phyloP scores from a whole-genome alignment of 2,113 vertebrate species.

The Potamarius usumacintae region DNA sequence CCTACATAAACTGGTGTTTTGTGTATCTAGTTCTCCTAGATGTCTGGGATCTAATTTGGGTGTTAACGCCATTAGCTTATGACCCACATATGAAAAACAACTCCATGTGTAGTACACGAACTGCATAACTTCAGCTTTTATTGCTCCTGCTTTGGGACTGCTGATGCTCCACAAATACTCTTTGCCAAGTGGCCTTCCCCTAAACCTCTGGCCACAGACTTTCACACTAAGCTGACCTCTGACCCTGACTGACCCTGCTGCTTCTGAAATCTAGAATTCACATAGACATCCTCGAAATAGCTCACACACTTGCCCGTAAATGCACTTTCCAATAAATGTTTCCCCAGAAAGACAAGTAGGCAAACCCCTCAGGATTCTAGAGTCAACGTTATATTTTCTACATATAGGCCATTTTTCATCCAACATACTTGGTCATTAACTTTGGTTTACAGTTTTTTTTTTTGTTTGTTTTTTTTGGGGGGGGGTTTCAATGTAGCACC shows the following conservation, averaged over 20 bases:
- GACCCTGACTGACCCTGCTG: constrained; percentile 9
- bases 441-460: not conserved
- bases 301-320: constrained; percentile 8
- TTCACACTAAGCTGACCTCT: constrained; percentile 15
- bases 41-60: not conserved
- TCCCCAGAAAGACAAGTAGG: no score
- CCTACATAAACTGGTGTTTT: no score
- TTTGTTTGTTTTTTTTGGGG: no score
- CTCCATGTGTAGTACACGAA: not conserved
- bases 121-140: not conserved
- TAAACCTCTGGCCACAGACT: constrained; percentile 39
- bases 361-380: no score
- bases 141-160: not conserved
- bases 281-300: constrained; percentile 25
- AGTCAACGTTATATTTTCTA: not conserved
- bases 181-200: constrained; percentile 34
- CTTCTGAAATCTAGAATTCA: constrained; percentile 41
- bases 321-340: not conserved
- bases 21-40: no score
- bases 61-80: not conserved
- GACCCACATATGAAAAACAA: no score
- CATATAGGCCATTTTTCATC: not conserved
- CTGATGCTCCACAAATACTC: constrained; percentile 41
- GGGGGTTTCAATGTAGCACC: no score
- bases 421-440: not conserved